phyloP scores from a whole-genome alignment of 1,140 invertebrate genomes.

The Trigoniulus corallinus region DNA sequence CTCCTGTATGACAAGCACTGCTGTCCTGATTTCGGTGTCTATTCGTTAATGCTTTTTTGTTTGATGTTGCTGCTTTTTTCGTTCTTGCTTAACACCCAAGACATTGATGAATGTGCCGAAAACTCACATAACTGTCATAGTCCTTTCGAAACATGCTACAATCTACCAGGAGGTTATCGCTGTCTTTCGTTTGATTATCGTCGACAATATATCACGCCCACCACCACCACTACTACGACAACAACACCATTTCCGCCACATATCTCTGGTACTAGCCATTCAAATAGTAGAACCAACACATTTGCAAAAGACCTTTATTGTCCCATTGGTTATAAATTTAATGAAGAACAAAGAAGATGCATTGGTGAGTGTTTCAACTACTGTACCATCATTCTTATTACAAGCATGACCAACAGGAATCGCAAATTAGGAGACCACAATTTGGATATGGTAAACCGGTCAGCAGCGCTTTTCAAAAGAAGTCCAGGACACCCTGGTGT shows the following conservation, averaged over 20 bases:
- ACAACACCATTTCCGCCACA: neutral
- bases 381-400: no score
- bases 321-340: slow-evolving; percentile 41
- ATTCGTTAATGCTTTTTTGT: neutral
- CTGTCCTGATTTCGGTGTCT: no score
- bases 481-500: no score
- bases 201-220: neutral
- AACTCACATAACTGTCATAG: slow-evolving; percentile 17
- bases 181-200: slow-evolving; percentile 14
- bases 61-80: neutral
- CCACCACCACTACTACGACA: neutral
- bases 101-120: slow-evolving; percentile 27
- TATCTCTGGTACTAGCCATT: neutral
- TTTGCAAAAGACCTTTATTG: slow-evolving; percentile 26
- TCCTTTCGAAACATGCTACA: slow-evolving; percentile 19
- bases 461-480: no score
- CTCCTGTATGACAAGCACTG: no score
- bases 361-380: slow-evolving; percentile 21
- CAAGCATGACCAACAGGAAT: no score
- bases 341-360: slow-evolving; percentile 29
- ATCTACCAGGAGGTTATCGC: slow-evolving; percentile 21
- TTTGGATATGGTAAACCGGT: no score
- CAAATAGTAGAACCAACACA: slow-evolving; percentile 15
- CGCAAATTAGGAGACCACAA: no score
- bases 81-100: no score